Percentiles rank a stretch among this genome's conserved stretches.
Conservation (phyloP, 2,888 invertebrate species). For the Ecliptopera silaceata region DNA sequence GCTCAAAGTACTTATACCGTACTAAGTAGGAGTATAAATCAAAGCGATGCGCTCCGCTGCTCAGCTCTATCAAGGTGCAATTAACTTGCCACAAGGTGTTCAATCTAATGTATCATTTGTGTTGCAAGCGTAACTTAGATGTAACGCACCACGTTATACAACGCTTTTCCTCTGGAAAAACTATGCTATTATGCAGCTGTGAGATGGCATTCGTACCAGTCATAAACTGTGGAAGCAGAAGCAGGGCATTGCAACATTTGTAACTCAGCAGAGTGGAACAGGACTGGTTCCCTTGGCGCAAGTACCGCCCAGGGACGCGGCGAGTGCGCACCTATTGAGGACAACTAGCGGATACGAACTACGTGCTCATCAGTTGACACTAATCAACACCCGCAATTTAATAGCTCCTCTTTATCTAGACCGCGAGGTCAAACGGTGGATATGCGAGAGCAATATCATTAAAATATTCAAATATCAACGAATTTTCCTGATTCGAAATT, state of each 20-base stretch:
- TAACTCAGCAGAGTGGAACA: conserved; percentile 70
- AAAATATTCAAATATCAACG: conserved; percentile 27
- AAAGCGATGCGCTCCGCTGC: conserved; percentile 32
- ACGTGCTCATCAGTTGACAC: conserved; percentile 53
- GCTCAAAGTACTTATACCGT: conserved; percentile 21
- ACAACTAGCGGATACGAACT: conserved; percentile 56
- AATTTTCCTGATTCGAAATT: background rate
- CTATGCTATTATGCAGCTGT: background rate
- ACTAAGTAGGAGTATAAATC: conserved; percentile 24
- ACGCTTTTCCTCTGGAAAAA: background rate
- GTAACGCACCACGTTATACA: background rate
- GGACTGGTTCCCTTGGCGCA: conserved; percentile 68
- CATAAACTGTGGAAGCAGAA: conserved; percentile 51
- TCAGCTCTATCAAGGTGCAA: conserved; percentile 24
- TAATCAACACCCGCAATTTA: conserved; percentile 43
- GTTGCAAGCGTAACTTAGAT: no score
- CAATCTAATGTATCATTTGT: background rate
- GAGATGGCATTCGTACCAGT: conserved; percentile 13
- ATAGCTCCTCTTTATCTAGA: conserved; percentile 38
- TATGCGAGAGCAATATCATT: conserved; percentile 21
- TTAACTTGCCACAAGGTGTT: conserved; percentile 22
- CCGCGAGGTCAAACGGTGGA: conserved; percentile 36
- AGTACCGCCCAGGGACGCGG: conserved; percentile 58
- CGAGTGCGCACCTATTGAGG: conserved; percentile 70
- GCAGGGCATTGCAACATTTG: conserved; percentile 67